Base-by-base conservation (phyloP, 2,113 vertebrate species). In the Hystrix brachyura region DNA sequence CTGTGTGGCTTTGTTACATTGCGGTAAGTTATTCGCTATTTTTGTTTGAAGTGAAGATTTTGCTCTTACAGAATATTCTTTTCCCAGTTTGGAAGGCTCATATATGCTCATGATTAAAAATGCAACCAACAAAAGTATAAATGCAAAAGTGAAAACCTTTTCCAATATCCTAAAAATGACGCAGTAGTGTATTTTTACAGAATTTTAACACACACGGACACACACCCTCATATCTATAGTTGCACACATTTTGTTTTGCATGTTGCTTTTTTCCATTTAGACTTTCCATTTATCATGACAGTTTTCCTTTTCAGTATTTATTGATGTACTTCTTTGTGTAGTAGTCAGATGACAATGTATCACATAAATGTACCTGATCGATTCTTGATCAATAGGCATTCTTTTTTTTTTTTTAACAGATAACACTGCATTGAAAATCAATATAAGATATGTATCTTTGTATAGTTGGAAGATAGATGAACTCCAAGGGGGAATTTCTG, bases 1-100 rank as follows among this genome's bases (percentile, higher is more conserved):
- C 94, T 97, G 62, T 84, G 51, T 92, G 34, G 0, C 60, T 10
- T 81, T 98, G 62, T 93, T 98, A 86, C 95, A 98, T 0, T 94
- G 97, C 91, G 98, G 99, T 99, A 97, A 99, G 98, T 98, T 81
- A 48, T 79, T 86, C 34, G 3, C 23, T 74, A 34, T 74, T 67
- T 38, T 29, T 85, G 67, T 17, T 4, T 51, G 38, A 64, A 48
- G 15, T 18, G 65, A 11, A 55, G 17, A 60, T 94, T 94, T 92
- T 92, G 4, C 23, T 3, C 0, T 51, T 64, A 48, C 7, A 91
- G 19, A 95, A 95, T 65, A 65, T 76, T 27, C 34, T 23, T 3
- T 96, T 71, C 59, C 32, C 18, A 83, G n/a, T 65, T 82, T 72
- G 34, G 34, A 91, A 83, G 94, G 91, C 38, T 96, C 7, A 87